Evolutionary conservation across 2,113 vertebrate species (phyloP).

Genomic region (Okapia johnstoni): DNA sequence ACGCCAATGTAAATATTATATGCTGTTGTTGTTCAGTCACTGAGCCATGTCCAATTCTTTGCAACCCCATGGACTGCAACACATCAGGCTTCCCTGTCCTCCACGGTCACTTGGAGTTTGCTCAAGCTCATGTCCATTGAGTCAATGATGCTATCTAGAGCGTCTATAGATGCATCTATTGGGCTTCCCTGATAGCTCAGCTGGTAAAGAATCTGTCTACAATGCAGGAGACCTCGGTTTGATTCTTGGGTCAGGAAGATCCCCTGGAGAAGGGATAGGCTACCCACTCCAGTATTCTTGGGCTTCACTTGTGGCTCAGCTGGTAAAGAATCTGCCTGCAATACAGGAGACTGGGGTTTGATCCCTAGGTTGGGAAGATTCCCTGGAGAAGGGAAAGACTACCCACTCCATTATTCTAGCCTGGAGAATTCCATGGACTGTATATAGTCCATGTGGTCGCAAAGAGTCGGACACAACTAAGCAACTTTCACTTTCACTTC

Average conservation of each 20-base stretch:
- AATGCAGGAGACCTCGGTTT: too few relatives aligned
- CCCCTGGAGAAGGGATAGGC: too few relatives aligned
- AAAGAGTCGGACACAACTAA: not conserved
- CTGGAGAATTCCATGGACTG: not conserved
- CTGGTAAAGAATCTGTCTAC: not conserved
- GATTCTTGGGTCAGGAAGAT: too few relatives aligned
- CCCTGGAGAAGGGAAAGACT: not conserved
- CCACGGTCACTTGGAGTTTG: not conserved
- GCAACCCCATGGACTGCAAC: not conserved
- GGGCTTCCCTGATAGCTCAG: not conserved
- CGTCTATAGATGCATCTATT: not conserved
- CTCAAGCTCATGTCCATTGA: not conserved
- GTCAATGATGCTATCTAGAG: not conserved
- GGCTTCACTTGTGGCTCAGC: too few relatives aligned
- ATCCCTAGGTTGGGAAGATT: not conserved
- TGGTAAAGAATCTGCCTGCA: not conserved
- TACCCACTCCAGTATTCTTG: too few relatives aligned
- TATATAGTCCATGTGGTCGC: not conserved
- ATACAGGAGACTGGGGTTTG: rapidly evolving
- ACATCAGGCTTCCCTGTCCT: not conserved
- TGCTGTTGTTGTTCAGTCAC: not conserved
- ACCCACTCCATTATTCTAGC: not conserved
- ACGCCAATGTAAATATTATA: not conserved
- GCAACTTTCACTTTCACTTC: not conserved
- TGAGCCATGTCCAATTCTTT: rapidly evolving